Conservation (phyloP, 2,113 vertebrate genomes). For the Potamarius usumacintae region DNA sequence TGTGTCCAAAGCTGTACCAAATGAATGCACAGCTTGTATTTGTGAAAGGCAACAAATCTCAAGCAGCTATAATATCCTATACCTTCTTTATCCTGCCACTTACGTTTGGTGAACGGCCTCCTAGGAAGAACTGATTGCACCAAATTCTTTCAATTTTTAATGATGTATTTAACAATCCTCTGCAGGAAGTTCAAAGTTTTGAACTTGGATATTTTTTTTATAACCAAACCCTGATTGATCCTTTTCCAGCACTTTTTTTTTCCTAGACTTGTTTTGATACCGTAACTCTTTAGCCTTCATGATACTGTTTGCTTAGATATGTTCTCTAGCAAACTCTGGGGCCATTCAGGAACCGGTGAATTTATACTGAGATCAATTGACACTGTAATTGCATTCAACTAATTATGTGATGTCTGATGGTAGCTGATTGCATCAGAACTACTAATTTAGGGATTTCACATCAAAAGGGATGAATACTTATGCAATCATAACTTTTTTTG, state of each 20-base stretch:
- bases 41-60: not conserved
- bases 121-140: not conserved
- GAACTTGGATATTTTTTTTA: too few relatives aligned
- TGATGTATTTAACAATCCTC: not conserved
- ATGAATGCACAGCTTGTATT: not conserved
- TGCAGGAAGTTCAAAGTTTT: not conserved
- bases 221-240: not conserved
- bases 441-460: not conserved
- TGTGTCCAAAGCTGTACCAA: not conserved
- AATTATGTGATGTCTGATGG: not conserved
- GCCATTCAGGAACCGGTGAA: not conserved
- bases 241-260: not conserved
- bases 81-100: not conserved
- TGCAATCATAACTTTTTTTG: not conserved
- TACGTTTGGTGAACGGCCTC: not conserved
- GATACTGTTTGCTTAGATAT: not conserved
- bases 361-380: not conserved
- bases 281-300: not conserved
- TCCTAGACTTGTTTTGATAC: not conserved
- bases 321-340: not conserved
- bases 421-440: not conserved
- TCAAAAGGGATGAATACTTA: not conserved
- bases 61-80: not conserved
- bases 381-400: not conserved
- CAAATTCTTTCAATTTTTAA: not conserved